phyloP scores from a whole-genome alignment of 1,140 invertebrate genomes.

The Amyelois transitella region DNA sequence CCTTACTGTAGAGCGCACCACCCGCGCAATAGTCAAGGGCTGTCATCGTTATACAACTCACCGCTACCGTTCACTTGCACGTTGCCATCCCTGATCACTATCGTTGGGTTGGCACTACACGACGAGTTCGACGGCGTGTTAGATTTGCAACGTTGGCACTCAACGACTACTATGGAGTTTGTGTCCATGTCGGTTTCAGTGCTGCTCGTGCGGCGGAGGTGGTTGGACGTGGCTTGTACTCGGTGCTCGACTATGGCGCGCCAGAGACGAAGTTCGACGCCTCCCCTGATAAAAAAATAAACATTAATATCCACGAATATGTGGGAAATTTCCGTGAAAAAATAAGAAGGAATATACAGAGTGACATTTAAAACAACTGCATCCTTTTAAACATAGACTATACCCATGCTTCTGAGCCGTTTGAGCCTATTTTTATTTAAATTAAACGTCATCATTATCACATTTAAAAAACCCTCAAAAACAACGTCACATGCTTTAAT shows the following conservation, averaged over 20 bases:
- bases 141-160: conserved; percentile 53
- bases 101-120: conserved; percentile 47
- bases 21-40: conserved; percentile 66
- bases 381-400: too few species aligned
- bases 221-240: conserved; percentile 26
- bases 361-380: too few species aligned
- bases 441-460: too few species aligned
- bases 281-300: conserved; percentile 40
- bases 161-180: conserved; percentile 61
- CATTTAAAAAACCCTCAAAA: too few species aligned
- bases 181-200: conserved; percentile 65
- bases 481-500: too few species aligned
- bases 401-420: too few species aligned
- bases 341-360: too few species aligned
- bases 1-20: conserved; percentile 71
- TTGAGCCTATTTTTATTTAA: too few species aligned
- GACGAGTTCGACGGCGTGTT: conserved; percentile 29
- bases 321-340: too few species aligned
- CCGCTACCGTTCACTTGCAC: conserved; percentile 41
- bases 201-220: conserved; percentile 48
- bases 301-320: too few species aligned
- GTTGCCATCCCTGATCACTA: conserved; percentile 43
- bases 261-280: conserved; percentile 74
- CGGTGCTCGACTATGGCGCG: conserved; percentile 72
- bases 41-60: conserved; percentile 14